Conservation (phyloP, 1,140 invertebrate genomes). For the Agrilus planipennis region DNA sequence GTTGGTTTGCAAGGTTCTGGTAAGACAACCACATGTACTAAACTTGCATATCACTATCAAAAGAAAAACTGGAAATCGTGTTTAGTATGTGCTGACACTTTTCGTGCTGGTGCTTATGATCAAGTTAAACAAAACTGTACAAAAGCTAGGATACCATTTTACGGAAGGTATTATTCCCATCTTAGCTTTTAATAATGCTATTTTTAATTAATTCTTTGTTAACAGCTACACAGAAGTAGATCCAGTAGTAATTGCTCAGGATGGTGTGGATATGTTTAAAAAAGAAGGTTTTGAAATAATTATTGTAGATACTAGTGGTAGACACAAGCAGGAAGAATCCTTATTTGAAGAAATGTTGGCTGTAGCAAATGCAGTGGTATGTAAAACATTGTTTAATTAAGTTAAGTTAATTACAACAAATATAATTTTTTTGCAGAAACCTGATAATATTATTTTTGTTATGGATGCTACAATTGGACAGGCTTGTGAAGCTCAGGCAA, state of each 20-base stretch:
- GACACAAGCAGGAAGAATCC: slow-evolving; percentile 99
- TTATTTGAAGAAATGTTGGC: slow-evolving; percentile 99
- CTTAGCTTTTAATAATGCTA: too few species aligned
- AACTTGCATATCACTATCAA: slow-evolving; percentile 97
- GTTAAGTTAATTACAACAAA: slow-evolving; percentile 1
- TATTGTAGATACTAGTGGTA: slow-evolving; percentile 97
- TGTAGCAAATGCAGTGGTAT: slow-evolving; percentile 92
- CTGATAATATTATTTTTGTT: slow-evolving; percentile 98
- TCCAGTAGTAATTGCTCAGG: slow-evolving; percentile 97
- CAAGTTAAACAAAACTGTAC: slow-evolving; percentile 99
- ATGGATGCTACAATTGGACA: slow-evolving; percentile 99
- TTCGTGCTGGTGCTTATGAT: slow-evolving; percentile 99
- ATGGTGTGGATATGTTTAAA: slow-evolving; percentile 99
- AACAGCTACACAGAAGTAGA: slow-evolving; percentile 99
- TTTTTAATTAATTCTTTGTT: slow-evolving; percentile 24
- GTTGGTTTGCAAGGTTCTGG: slow-evolving; percentile 98
- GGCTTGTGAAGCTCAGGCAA: slow-evolving; percentile 95
- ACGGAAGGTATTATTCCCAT: slow-evolving; percentile 88
- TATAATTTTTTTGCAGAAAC: slow-evolving; percentile 49
- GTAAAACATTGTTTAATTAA: slow-evolving; percentile 27
- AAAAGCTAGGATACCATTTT: slow-evolving; percentile 99
- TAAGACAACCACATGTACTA: slow-evolving; percentile 99
- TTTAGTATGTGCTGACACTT: slow-evolving; percentile 98
- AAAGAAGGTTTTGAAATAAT: slow-evolving; percentile 99
- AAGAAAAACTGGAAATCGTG: slow-evolving; percentile 99